phyloP scores from a whole-genome alignment of 2,113 vertebrate genomes.

The Ceyx melanurus region DNA sequence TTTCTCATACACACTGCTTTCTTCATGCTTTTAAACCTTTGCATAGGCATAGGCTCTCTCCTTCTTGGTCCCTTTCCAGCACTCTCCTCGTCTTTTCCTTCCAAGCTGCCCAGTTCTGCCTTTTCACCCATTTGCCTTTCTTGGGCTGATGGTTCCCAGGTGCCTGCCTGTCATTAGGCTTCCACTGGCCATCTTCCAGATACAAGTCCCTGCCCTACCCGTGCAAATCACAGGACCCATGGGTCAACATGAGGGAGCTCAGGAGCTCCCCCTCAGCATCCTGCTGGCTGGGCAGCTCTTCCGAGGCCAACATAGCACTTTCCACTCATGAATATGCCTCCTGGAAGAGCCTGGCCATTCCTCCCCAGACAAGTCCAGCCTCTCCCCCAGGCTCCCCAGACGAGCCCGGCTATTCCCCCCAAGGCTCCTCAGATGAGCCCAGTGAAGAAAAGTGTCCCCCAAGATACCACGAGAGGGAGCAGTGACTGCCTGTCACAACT shows the following conservation, averaged over 20 bases:
- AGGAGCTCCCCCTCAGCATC: not conserved
- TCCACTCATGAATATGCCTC: not conserved
- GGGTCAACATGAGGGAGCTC: not conserved
- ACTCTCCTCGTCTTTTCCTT: not conserved
- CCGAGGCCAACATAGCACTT: not conserved
- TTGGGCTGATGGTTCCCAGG: not conserved
- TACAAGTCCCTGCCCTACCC: rapidly evolving
- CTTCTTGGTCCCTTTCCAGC: not conserved
- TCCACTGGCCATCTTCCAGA: not conserved
- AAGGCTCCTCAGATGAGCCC: too few relatives aligned
- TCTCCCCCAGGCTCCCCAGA: too few relatives aligned
- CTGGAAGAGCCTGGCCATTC: too few relatives aligned
- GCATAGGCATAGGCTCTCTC: not conserved
- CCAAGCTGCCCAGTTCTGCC: too few relatives aligned
- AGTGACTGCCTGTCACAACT: not conserved
- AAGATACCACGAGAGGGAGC: rapidly evolving
- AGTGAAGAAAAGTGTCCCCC: not conserved
- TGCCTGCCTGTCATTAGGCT: not conserved
- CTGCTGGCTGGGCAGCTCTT: not conserved
- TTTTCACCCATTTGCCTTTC: not conserved
- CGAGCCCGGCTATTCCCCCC: too few relatives aligned
- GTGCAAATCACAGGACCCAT: not conserved
- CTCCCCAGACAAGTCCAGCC: too few relatives aligned
- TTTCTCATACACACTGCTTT: not conserved
- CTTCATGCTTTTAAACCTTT: not conserved